Conservation (phyloP, 2,888 invertebrate species). For the Machimus rusticus region DNA sequence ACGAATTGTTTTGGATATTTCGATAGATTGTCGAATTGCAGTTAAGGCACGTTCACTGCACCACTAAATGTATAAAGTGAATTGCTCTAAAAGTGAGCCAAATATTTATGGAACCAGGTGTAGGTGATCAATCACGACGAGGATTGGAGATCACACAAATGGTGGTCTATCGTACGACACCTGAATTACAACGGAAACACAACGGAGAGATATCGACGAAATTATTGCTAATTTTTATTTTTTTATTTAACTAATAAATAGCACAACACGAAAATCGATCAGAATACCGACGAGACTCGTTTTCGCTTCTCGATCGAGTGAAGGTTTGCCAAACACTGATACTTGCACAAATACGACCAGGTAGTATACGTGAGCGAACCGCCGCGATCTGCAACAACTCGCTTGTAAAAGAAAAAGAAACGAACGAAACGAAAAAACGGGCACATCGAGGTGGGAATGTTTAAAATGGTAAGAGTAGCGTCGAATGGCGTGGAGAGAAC, state of each 20-base stretch:
- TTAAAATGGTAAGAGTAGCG: constrained; percentile 12
- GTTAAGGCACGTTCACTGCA: background rate
- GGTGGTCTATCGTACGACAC: background rate
- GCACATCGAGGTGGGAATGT: constrained; percentile 26
- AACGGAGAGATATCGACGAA: background rate
- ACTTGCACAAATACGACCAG: background rate
- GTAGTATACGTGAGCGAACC: background rate
- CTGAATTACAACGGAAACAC: background rate
- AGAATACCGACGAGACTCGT: background rate
- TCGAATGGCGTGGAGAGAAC: constrained; percentile 18
- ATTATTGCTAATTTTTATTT: background rate
- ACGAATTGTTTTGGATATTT: background rate
- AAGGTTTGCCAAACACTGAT: constrained; percentile 42
- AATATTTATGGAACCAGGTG: background rate
- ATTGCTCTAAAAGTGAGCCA: background rate
- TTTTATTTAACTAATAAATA: background rate
- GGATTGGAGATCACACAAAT: background rate
- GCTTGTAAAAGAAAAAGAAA: background rate
- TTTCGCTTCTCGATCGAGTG: constrained; percentile 34
- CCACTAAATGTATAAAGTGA: background rate
- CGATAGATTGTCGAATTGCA: background rate
- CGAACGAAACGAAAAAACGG: constrained; percentile 8
- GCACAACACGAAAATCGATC: constrained; percentile 17
- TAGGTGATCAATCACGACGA: background rate
- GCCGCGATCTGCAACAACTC: constrained; percentile 20